These are phyloP conservation scores for Puffinus mauretanicus DNA, from an alignment of 2,113 vertebrate genomes.

Conservation along the genomic window DNA sequence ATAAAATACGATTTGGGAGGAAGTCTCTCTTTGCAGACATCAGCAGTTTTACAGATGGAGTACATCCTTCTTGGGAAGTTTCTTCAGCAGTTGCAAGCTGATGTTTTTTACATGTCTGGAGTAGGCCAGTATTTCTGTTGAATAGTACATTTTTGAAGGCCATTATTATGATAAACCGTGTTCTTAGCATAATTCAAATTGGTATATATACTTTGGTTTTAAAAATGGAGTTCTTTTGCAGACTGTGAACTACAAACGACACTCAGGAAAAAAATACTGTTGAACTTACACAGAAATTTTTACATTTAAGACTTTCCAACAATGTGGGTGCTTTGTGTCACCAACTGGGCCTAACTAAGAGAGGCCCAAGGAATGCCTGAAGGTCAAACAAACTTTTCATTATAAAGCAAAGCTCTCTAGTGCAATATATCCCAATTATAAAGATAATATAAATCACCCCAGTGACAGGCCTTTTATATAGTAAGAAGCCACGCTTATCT, in stretches of 20 bases:
- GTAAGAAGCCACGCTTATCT: not conserved
- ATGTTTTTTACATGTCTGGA: constrained; percentile 32
- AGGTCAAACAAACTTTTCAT: not conserved
- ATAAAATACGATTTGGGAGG: not conserved
- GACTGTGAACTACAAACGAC: not conserved
- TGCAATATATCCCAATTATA: not conserved
- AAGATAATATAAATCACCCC: not conserved
- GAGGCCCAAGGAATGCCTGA: not conserved
- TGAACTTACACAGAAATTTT: not conserved
- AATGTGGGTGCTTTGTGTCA: not conserved
- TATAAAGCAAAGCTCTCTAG: not conserved
- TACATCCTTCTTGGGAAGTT: constrained; percentile 36
- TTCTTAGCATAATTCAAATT: constrained; percentile 38
- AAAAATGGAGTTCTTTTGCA: not conserved
- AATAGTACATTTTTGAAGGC: constrained; percentile 21
- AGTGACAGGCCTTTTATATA: not conserved
- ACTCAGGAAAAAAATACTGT: not conserved
- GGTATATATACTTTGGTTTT: constrained; percentile 5
- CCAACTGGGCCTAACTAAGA: not conserved
- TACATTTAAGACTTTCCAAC: not conserved
- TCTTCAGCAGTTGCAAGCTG: constrained; percentile 32
- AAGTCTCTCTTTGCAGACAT: not conserved
- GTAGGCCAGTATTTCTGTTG: constrained; percentile 43
- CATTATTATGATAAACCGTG: constrained; percentile 45
- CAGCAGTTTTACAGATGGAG: constrained; percentile 42